Percentiles rank a stretch among this genome's conserved stretches.
Conservation (phyloP, 2,113 vertebrate genomes). For the Anarrhichthys ocellatus region DNA sequence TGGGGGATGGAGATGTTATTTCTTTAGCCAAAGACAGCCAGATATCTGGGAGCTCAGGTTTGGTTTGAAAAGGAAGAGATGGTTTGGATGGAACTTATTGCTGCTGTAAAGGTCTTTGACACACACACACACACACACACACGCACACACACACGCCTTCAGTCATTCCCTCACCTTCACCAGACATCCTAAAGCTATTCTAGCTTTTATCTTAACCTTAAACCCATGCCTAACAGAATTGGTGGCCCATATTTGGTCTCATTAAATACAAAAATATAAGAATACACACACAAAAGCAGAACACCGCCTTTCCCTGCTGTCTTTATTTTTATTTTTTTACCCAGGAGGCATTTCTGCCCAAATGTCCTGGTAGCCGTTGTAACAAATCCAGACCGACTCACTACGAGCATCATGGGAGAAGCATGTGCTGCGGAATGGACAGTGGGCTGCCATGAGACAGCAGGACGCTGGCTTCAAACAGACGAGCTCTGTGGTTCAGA, state of each 20-base stretch:
- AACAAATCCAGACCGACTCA: slow-evolving; percentile 20
- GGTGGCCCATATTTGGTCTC: slow-evolving; percentile 13
- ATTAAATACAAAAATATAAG: background rate
- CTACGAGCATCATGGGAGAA: slow-evolving; percentile 54
- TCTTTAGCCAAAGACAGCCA: slow-evolving; percentile 18
- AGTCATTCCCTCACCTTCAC: background rate
- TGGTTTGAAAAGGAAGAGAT: background rate
- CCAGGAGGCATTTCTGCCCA: slow-evolving; percentile 19
- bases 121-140: no score
- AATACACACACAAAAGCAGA: background rate
- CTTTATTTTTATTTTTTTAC: background rate
- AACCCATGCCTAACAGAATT: background rate
- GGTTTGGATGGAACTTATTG: background rate
- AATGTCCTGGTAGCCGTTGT: slow-evolving; percentile 8
- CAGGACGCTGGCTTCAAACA: slow-evolving; percentile 35
- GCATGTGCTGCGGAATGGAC: slow-evolving; percentile 49
- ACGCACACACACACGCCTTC: background rate
- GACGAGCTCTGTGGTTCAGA: slow-evolving; percentile 3
- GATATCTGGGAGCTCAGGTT: background rate
- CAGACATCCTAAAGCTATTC: background rate
- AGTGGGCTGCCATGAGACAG: slow-evolving; percentile 16
- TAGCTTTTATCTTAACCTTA: slow-evolving; percentile 7
- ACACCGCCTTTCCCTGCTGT: background rate
- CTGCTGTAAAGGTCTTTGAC: background rate
- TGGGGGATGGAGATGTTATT: slow-evolving; percentile 49